Conservation (phyloP, 1,140 invertebrate species). For the Aethina tumida region DNA sequence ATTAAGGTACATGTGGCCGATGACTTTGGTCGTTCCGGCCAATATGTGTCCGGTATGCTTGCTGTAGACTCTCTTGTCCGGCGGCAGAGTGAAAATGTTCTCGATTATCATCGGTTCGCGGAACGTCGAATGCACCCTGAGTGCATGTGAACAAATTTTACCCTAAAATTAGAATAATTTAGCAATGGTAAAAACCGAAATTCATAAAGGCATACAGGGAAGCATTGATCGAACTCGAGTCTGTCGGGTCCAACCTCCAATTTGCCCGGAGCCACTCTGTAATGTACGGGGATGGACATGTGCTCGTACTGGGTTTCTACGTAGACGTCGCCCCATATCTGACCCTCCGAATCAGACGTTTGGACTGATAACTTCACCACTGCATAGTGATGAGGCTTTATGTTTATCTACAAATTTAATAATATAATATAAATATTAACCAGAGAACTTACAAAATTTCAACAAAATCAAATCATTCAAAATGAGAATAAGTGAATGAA, state of each 20-base stretch:
- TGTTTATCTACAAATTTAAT: conserved; percentile 37
- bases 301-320: conserved; percentile 67
- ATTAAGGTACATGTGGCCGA: conserved; percentile 45
- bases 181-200: background rate
- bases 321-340: conserved; percentile 57
- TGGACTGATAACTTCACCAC: conserved; percentile 63
- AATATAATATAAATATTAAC: conserved; percentile 5
- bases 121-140: conserved; percentile 67
- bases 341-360: conserved; percentile 57
- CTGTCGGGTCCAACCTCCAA: conserved; percentile 50
- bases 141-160: conserved; percentile 59
- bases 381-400: conserved; percentile 58
- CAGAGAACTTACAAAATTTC: background rate
- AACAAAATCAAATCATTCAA: conserved; percentile 2
- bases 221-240: conserved; percentile 67
- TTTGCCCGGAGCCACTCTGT: conserved; percentile 50
- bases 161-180: conserved; percentile 46
- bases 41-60: conserved; percentile 35
- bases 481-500: conserved; percentile 1
- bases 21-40: conserved; percentile 40
- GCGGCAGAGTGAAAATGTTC: conserved; percentile 38
- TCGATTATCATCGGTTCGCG: conserved; percentile 57
- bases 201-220: conserved; percentile 57
- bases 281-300: conserved; percentile 49
- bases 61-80: conserved; percentile 38